Base-by-base conservation (phyloP, 1,140 invertebrate species). In the Aplysia californica region DNA sequence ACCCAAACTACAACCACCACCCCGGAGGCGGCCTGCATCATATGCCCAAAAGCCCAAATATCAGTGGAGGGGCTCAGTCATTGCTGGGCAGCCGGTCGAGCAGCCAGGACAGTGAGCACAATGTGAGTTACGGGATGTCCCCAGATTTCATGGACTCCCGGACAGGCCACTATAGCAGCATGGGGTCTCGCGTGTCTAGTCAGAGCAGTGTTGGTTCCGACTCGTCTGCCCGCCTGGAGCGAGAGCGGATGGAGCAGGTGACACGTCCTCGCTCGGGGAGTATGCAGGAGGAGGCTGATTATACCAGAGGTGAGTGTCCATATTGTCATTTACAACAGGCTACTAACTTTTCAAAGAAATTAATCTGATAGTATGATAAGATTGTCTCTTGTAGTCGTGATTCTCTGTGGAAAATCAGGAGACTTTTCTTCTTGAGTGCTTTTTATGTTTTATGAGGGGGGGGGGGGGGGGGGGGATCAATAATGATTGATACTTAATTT, bases 141-240 rank as follows among this genome's bases (percentile, higher is more conserved):
- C 21, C 41, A 2, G 67, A 55, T 3, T 2, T 4, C n/a, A n/a
- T n/a, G n/a, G 38, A 38, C 56, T 35, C n/a, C 58, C 58, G 59
- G 10, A 26, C 44, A 0, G 5, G 21, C 23, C 44, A 70, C 10
- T 21, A 26, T n/a, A n/a, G n/a, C n/a, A n/a, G n/a, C 5, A 75
- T 75, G 58, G 66, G 38, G 21, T 80, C 83, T 33, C 76, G 79
- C 65, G 75, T 77, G 21, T 84, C 83, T 76, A 84, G 83, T 80
- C 83, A 82, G 56, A 82, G 80, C 76, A 84, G 82, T 65, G 50
- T 80, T 21, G 79, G 79, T 78, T 82, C 81, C 0, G 82, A 84
- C 44, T 81, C 82, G 21, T 83, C 82, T 15, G n/a, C 61, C 31
- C 72, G 50, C 38, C 50, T 68, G 26, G 66, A 68, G 1, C n/a